Evolutionary conservation across 2,113 vertebrate genomes (phyloP).

Genomic region (Cyanoderma ruficeps): DNA sequence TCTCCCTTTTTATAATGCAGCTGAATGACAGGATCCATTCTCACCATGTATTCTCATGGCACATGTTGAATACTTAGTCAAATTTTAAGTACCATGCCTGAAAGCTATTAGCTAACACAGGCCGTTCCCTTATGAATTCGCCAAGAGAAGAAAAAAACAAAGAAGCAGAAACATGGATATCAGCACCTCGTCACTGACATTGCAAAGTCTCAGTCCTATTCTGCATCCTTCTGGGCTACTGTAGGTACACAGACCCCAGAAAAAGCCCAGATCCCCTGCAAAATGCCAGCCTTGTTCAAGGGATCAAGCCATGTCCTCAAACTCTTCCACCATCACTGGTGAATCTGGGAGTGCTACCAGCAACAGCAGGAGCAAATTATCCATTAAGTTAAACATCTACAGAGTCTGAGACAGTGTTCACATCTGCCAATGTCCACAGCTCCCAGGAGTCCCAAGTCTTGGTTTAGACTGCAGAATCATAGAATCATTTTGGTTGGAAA

Average conservation of each 20-base stretch:
- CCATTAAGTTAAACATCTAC: background rate
- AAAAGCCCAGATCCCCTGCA: background rate
- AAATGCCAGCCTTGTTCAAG: background rate
- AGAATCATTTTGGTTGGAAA: background rate
- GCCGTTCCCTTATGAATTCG: background rate
- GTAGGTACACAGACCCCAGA: background rate
- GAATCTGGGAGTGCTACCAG: background rate
- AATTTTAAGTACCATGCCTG: background rate
- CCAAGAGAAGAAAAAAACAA: background rate
- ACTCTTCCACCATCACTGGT: background rate
- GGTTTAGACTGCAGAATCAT: background rate
- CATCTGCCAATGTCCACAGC: background rate
- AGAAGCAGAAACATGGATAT: background rate
- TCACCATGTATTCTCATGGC: background rate
- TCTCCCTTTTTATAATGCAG: background rate
- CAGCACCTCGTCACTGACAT: fast-evolving
- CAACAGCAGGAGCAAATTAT: background rate
- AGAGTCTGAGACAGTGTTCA: background rate
- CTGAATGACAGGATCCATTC: background rate
- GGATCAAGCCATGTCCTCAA: background rate
- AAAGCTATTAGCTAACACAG: slow-evolving; percentile 18
- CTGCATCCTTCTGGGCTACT: background rate
- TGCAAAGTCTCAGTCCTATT: background rate
- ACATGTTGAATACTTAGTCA: background rate
- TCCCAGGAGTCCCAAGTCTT: background rate